Evolutionary conservation across 2,113 vertebrate genomes (phyloP).

Genomic region (Poeciliopsis occidentalis): DNA sequence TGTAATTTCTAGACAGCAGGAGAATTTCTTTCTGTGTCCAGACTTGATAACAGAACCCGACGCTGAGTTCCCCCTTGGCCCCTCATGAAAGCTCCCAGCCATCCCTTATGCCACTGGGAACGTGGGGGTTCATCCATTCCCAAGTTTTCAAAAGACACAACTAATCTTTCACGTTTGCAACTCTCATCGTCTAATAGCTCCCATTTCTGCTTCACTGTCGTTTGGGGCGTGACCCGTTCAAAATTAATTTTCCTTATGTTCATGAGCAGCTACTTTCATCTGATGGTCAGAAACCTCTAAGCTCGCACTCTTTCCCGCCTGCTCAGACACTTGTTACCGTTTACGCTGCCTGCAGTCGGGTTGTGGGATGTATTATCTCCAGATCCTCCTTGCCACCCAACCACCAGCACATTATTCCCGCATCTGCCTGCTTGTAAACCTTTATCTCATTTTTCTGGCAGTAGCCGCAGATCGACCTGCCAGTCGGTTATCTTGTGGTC

Average conservation of each 20-base stretch:
- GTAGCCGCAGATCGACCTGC: background rate
- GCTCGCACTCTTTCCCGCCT: slow-evolving; percentile 1
- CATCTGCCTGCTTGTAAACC: slow-evolving; percentile 14
- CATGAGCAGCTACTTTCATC: slow-evolving; percentile 9
- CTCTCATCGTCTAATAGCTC: background rate
- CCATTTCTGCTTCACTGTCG: background rate
- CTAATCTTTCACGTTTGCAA: background rate
- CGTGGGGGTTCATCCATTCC: background rate
- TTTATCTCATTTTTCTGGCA: slow-evolving; percentile 8
- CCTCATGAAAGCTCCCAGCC: background rate
- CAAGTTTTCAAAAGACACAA: background rate
- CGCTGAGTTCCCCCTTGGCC: background rate
- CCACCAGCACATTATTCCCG: background rate
- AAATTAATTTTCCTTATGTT: slow-evolving; percentile 6
- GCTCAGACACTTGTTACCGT: slow-evolving; percentile 19
- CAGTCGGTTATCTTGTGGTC: background rate
- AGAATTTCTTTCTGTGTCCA: slow-evolving; percentile 3
- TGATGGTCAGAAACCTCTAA: background rate
- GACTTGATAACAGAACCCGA: background rate
- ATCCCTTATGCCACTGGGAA: background rate
- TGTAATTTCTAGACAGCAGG: background rate
- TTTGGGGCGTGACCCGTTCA: background rate
- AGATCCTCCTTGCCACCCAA: slow-evolving; percentile 10
- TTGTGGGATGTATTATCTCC: background rate
- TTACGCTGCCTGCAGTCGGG: slow-evolving; percentile 3